Base-by-base conservation (phyloP, 2,888 invertebrate genomes). In the Polyommatus icarus region DNA sequence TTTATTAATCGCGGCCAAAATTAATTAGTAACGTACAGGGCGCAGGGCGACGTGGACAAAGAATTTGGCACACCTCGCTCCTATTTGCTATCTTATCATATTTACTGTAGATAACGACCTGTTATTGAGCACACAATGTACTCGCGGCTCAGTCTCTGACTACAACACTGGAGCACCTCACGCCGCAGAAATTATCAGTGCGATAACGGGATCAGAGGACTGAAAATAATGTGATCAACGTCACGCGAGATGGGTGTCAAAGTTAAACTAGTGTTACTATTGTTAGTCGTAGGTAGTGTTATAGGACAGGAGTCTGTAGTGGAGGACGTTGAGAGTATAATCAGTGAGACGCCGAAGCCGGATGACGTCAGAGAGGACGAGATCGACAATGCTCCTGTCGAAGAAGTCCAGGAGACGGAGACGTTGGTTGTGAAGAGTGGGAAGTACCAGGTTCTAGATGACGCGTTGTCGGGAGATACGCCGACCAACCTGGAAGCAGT, bases 31-130 rank as follows among this genome's bases (percentile, higher is more conserved):
- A 61, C 79, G 76, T 78, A 79, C 78, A 80, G 77, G 54, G 77
- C 75, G 54, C 73, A 79, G 87, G 86, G 85, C 87, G 85, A 79
- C 83, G 80, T 84, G 83, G 90, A 90, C 92, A 91, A 92, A 93
- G 92, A 93, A 93, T 94, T 93, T 92, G 93, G 94, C 93, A 90
- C 94, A 90, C 93, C 93, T 88, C 90, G 92, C 87, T 89, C 91
- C 91, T 92, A 91, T 92, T 93, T 89, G 83, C 86, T 93, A 93
- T 93, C 93, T 93, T 93, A 94, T 94, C 93, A 88, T 89, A 88
- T 89, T 89, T 89, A 82, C 80, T 81, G 81, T 83, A 87, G 93
- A 93, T 94, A 93, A 92, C 85, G 81, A 83, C 85, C 86, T 91
- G 92, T 92, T 91, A 90, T 85, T 86, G 86, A 87, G 88, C 90